These are phyloP conservation scores for Avahi laniger DNA, from an alignment of 2,797 vertebrate species.

Conservation along the genomic window DNA sequence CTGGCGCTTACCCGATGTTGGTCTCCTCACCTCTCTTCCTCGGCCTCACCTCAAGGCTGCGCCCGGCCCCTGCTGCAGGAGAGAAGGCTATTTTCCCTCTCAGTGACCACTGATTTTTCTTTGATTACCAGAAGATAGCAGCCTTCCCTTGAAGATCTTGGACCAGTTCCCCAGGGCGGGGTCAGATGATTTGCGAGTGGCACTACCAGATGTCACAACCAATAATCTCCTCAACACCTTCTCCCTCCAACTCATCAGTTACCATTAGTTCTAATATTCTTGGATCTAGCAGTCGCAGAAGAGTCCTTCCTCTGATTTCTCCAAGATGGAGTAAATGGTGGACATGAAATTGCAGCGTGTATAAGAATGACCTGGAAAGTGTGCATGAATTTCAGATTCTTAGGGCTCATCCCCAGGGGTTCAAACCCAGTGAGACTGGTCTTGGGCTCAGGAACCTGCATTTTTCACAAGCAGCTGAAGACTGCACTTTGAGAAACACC, in stretches of 20 bases:
- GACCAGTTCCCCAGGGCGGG: not conserved
- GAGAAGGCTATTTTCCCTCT: not conserved
- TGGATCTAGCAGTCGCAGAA: not conserved
- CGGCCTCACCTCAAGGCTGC: not conserved
- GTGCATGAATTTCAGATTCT: not conserved
- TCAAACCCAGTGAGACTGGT: not conserved
- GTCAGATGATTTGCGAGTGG: not conserved
- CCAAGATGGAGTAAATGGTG: not conserved
- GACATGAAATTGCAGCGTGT: not conserved
- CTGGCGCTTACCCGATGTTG: fast-evolving
- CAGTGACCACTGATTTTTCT: not conserved
- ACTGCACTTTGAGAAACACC: not conserved
- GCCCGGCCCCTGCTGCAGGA: not conserved
- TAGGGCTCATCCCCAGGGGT: not conserved
- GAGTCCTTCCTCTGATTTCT: not conserved
- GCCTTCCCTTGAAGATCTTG: not conserved
- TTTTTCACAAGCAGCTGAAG: not conserved
- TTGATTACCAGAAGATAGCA: not conserved
- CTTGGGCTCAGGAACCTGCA: not conserved
- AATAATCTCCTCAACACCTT: not conserved
- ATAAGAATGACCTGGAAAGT: not conserved
- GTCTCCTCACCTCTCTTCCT: not conserved
- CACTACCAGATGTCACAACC: not conserved
- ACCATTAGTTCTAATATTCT: not conserved
- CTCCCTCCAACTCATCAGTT: not conserved